A percentile compares a stretch with the other conserved stretches of the same genome.
Evolutionary conservation across 2,888 invertebrate species (phyloP).

Genomic region (Andrena trimmerana): DNA sequence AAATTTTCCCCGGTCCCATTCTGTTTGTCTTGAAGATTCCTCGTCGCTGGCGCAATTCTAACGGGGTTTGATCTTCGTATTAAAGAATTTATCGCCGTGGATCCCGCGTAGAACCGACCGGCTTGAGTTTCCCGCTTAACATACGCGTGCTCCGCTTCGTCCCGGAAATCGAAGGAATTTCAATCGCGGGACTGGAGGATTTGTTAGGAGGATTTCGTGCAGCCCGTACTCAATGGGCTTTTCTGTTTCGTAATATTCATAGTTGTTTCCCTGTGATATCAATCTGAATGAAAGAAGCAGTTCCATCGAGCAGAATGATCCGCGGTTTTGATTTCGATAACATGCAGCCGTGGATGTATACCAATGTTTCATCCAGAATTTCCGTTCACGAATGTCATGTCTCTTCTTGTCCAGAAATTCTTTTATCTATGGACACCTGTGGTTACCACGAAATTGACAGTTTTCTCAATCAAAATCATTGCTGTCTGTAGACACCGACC

Average conservation of each 20-base stretch:
- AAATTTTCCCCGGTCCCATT: slow-evolving; percentile 32
- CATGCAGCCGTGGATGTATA: neutral
- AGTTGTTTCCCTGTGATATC: neutral
- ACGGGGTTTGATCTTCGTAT: slow-evolving; percentile 39
- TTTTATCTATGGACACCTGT: too few relatives aligned
- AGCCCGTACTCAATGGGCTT: neutral
- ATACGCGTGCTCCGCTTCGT: neutral
- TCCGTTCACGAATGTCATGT: too few relatives aligned
- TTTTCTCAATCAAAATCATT: too few relatives aligned
- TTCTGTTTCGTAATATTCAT: slow-evolving; percentile 5
- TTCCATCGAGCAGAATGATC: neutral
- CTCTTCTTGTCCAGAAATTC: too few relatives aligned
- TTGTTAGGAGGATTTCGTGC: slow-evolving; percentile 9
- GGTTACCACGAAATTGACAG: too few relatives aligned
- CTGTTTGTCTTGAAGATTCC: slow-evolving; percentile 35
- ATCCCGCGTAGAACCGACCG: neutral
- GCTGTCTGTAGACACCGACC: too few relatives aligned
- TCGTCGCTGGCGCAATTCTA: slow-evolving; percentile 20
- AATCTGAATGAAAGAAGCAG: neutral
- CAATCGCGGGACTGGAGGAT: neutral
- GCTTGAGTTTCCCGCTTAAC: slow-evolving; percentile 4
- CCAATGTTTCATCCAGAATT: too few relatives aligned
- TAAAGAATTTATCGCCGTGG: slow-evolving; percentile 37
- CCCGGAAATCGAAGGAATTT: slow-evolving; percentile 11
- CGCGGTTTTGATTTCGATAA: neutral